These are phyloP conservation scores for Agriopis leucophaearia DNA, from an alignment of 2,888 invertebrate genomes.

Conservation along the genomic window DNA sequence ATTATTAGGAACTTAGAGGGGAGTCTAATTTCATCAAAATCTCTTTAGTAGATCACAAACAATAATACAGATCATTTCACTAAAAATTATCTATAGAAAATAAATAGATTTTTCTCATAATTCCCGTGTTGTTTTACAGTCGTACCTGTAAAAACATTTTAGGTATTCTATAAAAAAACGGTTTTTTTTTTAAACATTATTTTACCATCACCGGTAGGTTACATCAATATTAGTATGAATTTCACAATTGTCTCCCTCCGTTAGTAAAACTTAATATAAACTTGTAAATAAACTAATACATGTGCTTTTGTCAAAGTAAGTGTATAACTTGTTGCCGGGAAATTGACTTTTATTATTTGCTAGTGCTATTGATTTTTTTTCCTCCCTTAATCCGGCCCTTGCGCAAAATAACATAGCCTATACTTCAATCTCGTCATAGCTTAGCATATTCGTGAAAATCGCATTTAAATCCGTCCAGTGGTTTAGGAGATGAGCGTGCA, in stretches of 20 bases:
- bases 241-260: conserved; percentile 54
- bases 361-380: too few species aligned
- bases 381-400: too few species aligned
- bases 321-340: conserved; percentile 46
- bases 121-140: conserved; percentile 74
- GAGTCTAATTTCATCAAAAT: conserved; percentile 63
- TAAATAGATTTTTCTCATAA: conserved; percentile 71
- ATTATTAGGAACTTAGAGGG: conserved; percentile 75
- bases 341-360: conserved; percentile 46
- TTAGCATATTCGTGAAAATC: too few species aligned
- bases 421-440: too few species aligned
- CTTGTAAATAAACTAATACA: conserved; percentile 48
- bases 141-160: conserved; percentile 77
- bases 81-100: conserved; percentile 52
- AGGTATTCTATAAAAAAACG: conserved; percentile 46
- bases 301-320: conserved; percentile 52
- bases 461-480: too few species aligned
- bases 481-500: too few species aligned
- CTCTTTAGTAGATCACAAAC: conserved; percentile 65
- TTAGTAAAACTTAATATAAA: conserved; percentile 61
- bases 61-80: conserved; percentile 59
- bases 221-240: conserved; percentile 42
- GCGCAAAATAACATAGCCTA: too few species aligned
- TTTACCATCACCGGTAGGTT: conserved; percentile 39
- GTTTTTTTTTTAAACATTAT: neutral